Base-by-base conservation (phyloP, 92 coral and sea anemone genomes). In the Plumapathes pennacea region DNA sequence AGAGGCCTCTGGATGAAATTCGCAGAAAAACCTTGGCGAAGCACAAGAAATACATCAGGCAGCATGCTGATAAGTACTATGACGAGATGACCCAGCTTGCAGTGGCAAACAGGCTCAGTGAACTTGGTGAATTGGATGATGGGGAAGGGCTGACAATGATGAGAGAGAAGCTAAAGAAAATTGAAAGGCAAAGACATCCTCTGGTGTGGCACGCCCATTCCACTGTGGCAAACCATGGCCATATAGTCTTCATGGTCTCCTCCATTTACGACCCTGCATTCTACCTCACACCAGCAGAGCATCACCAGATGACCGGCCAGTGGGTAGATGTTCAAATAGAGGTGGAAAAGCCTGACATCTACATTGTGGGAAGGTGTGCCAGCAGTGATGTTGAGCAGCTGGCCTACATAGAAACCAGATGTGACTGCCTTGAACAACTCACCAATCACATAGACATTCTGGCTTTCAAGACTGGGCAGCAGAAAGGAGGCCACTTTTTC, bases 401-500 rank as follows among this genome's bases (percentile, higher is more conserved):
- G 4, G 62, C 60, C 0, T 51, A 72, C 25, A 34, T 55, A 15
- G 71, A 72, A n/a, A 62, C 71, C 40, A 52, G 71, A 38, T 46
- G 46, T n/a, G 52, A n/a, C n/a, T n/a, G n/a, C n/a, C n/a, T n/a
- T n/a, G n/a, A n/a, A n/a, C n/a, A n/a, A n/a, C n/a, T n/a, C n/a
- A n/a, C n/a, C n/a, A n/a, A n/a, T n/a, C n/a, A n/a, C n/a, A n/a
- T n/a, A n/a, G n/a, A n/a, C n/a, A n/a, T n/a, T n/a, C n/a, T n/a
- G n/a, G n/a, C n/a, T n/a, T n/a, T n/a, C n/a, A n/a, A n/a, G n/a
- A n/a, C n/a, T n/a, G n/a, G n/a, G n/a, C n/a, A n/a, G n/a, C n/a
- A n/a, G n/a, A n/a, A n/a, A n/a, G n/a, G n/a, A n/a, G 81, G 86
- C 3, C 57, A 80, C 59, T 80, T 30, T 27, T 80, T 54, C 80